Conservation (phyloP, 2,797 vertebrate species). For the Macropodus opercularis region DNA sequence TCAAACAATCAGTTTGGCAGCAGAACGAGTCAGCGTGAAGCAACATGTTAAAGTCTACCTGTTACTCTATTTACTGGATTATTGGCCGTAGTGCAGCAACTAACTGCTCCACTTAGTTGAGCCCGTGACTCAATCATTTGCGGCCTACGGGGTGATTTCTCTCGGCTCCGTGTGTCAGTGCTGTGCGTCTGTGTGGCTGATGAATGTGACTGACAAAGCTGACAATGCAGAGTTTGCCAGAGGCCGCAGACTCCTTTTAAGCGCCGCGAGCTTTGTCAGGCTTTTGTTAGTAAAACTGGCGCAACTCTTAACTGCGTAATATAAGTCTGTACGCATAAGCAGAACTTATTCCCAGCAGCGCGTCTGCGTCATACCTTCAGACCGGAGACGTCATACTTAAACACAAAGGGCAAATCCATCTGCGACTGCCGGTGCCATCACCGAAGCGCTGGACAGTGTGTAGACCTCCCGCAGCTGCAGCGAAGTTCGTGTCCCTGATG, state of each 20-base stretch:
- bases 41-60: no score
- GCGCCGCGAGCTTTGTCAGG: slow-evolving; percentile 52
- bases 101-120: background rate
- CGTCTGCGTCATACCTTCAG: slow-evolving; percentile 75
- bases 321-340: slow-evolving; percentile 1
- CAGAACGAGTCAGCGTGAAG: background rate
- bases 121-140: slow-evolving; percentile 4
- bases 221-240: slow-evolving; percentile 75
- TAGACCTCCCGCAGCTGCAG: slow-evolving; percentile 64
- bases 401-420: slow-evolving; percentile 72
- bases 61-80: background rate
- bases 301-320: slow-evolving; percentile 29
- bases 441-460: slow-evolving; percentile 66
- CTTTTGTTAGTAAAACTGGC: slow-evolving; percentile 51
- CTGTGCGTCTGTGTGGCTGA: slow-evolving; percentile 36
- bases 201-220: slow-evolving; percentile 42
- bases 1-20: background rate
- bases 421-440: slow-evolving; percentile 69
- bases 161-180: slow-evolving; percentile 29
- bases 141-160: background rate
- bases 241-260: slow-evolving; percentile 52
- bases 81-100: background rate
- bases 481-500: slow-evolving; percentile 52
- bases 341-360: slow-evolving; percentile 19
- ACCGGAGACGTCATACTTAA: slow-evolving; percentile 74